Evolutionary conservation across 2,888 invertebrate genomes (phyloP).

Genomic region (Hydrotaea cyrtoneurina): DNA sequence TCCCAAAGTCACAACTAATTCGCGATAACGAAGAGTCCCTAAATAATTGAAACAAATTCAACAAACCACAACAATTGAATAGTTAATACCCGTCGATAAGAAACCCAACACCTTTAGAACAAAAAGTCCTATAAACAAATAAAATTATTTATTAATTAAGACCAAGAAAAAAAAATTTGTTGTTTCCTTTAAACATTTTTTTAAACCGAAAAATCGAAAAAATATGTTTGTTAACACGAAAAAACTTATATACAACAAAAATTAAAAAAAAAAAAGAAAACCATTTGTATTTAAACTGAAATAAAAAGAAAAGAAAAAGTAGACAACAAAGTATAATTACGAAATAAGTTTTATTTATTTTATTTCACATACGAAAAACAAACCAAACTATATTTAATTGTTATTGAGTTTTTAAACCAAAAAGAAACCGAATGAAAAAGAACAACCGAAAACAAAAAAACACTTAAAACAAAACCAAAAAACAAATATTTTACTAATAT

Average conservation of each 20-base stretch:
- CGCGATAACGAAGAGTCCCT: not conserved
- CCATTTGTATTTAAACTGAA: conserved; percentile 1
- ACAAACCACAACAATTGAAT: conserved; percentile 43
- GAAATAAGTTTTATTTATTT: conserved; percentile 64
- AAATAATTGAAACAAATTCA: conserved; percentile 9
- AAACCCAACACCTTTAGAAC: conserved; percentile 49
- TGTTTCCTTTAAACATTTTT: conserved; percentile 50
- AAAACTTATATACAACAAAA: not conserved
- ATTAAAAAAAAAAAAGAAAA: conserved; percentile 29
- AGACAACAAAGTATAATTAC: conserved; percentile 36
- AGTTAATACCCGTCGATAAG: conserved; percentile 10
- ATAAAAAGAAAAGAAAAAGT: conserved; percentile 35
- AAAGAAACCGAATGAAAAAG: conserved; percentile 3
- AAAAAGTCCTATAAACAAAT: conserved; percentile 45
- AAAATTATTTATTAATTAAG: conserved; percentile 49
- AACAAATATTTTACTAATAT: conserved; percentile 60
- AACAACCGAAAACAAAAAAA: conserved; percentile 34
- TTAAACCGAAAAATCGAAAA: conserved; percentile 29
- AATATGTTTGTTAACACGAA: conserved; percentile 54
- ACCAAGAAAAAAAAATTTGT: conserved; percentile 55
- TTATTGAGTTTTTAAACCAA: conserved; percentile 66
- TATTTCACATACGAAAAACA: conserved; percentile 31
- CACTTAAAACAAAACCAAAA: too few relatives aligned
- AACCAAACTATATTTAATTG: conserved; percentile 61
- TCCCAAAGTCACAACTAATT: conserved; percentile 4